A percentile compares a stretch with the other conserved stretches of the same genome.
Evolutionary conservation across 2,888 invertebrate genomes (phyloP).

Genomic region (Adelphocoris suturalis): DNA sequence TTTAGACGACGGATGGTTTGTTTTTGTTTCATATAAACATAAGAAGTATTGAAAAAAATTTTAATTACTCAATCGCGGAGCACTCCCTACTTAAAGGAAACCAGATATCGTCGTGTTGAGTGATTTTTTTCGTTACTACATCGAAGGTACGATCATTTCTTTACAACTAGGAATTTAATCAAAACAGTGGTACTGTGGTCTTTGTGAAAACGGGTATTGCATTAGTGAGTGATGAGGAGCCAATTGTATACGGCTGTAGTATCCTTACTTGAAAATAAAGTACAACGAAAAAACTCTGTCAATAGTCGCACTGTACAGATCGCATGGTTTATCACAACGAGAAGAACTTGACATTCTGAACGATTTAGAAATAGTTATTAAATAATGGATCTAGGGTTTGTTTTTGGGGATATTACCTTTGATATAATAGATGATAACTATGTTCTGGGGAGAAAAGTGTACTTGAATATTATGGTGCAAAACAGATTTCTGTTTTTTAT

Average conservation of each 20-base stretch:
- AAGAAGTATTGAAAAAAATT: constrained; percentile 27
- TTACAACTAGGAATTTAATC: background rate
- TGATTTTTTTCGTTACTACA: background rate
- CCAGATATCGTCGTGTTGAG: background rate
- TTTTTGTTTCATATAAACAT: background rate
- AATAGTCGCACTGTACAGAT: background rate
- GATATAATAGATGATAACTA: background rate
- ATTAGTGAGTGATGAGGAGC: background rate
- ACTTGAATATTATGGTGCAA: constrained; percentile 19
- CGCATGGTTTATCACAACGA: background rate
- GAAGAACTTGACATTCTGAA: background rate
- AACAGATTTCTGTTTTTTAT: background rate
- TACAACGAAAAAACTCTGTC: background rate
- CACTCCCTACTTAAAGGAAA: background rate
- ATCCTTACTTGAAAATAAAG: background rate
- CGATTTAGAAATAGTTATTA: constrained; percentile 1
- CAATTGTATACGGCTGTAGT: constrained; percentile 27
- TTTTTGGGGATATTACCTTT: constrained; percentile 2
- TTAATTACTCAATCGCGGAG: background rate
- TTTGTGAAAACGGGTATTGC: background rate
- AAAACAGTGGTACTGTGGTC: constrained; percentile 34
- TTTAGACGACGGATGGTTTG: background rate
- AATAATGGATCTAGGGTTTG: background rate
- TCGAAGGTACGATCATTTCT: background rate
- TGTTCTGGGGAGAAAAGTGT: background rate